Percentiles rank a stretch among this genome's conserved stretches.
phyloP scores from a whole-genome alignment of 1,140 invertebrate species.

The Megalonaias nervosa region DNA sequence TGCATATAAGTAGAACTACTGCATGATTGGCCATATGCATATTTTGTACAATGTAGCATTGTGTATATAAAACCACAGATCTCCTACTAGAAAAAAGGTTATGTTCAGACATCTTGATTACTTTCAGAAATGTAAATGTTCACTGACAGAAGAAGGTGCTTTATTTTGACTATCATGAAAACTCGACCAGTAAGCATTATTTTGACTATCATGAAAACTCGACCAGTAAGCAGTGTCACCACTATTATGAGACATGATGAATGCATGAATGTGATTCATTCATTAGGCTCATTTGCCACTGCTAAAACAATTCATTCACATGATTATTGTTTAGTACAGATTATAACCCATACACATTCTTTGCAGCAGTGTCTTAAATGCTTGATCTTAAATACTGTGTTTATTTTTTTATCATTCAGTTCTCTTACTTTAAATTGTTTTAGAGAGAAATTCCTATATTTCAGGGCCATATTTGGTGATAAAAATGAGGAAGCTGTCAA shows the following conservation, averaged over 20 bases:
- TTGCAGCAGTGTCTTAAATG: neutral
- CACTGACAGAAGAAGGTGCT: no score
- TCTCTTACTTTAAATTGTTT: slow-evolving; percentile 4
- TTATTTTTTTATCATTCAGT: slow-evolving; percentile 3
- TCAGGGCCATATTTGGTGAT: slow-evolving; percentile 69
- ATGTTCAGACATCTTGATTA: no score
- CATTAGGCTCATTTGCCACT: neutral
- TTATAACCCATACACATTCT: neutral
- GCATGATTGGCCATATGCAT: no score
- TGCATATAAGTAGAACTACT: no score
- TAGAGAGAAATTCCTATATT: slow-evolving; percentile 34
- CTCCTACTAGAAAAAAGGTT: no score
- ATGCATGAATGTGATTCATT: no score
- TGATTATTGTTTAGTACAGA: no score
- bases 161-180: neutral
- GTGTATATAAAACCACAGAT: no score
- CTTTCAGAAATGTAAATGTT: no score
- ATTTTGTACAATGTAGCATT: no score
- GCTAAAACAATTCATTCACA: neutral
- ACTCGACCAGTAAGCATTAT: neutral
- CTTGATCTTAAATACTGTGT: neutral
- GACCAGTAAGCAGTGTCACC: neutral
- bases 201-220: neutral
- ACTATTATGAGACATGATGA: no score
- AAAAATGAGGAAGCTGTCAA: slow-evolving; percentile 50